Evolutionary conservation across 2,888 invertebrate species (phyloP), one percentile per base, ranked within the genome.

Genomic region (Pammene aurita): DNA sequence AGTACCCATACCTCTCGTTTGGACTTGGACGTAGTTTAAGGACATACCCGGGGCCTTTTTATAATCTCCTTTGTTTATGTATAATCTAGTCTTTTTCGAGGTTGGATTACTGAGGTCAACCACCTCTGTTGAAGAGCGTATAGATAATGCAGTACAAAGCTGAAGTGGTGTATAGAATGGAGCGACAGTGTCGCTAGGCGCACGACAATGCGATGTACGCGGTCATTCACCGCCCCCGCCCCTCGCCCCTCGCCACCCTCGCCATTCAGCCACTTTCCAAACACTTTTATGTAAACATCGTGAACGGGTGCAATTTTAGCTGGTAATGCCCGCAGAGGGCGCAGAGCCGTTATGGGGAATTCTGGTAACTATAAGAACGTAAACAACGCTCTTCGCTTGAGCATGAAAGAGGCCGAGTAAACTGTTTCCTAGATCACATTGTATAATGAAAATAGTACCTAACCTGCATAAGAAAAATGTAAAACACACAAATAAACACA

Each of bases 211-310:
- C 70, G 72, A 72, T 67, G 73, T 52, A 34, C 38, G 61, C 72
- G 77, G 77, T 73, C 78, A 72, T 76, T 74, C 73, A 76, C 78
- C 76, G 73, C 68, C 63, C 72, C 70, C 67, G 62, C 67, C 70
- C 72, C 73, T 38, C 67, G 62, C 67, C 70, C 72, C 73, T 38
- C 58, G 44, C 71, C 70, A 73, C 74, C 73, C 73, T 66, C 72
- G 67, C 71, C 74, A 74, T 74, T 74, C 74, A 76, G 69, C 73
- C 73, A 75, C 75, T 74, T 74, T 72, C 66, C 67, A 71, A 75
- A 72, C 70, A 71, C 72, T 73, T 75, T 73, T 65, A 55, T 56
- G 42, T 63, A 67, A 67, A 71, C 57, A 67, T 62, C 62, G 54
- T 44, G 26, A 64, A 65, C 14, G 26, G 41, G 64, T 69, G 58